These are phyloP conservation scores for Lasioglossum baleicum DNA, from an alignment of 1,140 invertebrate genomes.

Conservation along the genomic window DNA sequence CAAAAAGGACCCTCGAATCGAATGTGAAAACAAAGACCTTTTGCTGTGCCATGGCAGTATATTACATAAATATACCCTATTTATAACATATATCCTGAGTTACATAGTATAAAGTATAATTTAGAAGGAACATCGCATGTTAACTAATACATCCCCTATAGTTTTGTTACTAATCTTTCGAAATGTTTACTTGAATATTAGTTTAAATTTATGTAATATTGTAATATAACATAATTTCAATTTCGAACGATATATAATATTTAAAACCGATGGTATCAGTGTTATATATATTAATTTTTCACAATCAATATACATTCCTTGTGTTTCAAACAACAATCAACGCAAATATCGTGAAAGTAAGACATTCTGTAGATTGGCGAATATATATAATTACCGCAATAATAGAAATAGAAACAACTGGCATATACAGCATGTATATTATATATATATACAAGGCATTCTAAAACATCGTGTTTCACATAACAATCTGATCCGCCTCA, in stretches of 20 bases:
- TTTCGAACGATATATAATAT: not conserved
- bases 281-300: not conserved
- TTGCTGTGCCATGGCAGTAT: not conserved
- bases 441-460: slow-evolving; percentile 70
- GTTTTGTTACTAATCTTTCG: not conserved
- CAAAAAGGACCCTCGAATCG: not conserved
- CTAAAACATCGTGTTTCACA: slow-evolving; percentile 69
- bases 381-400: slow-evolving; percentile 67
- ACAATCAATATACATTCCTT: slow-evolving; percentile 14
- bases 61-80: not conserved
- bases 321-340: slow-evolving; percentile 24
- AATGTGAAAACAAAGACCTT: not conserved
- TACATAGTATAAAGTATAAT: not conserved
- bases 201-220: not conserved
- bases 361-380: slow-evolving; percentile 49
- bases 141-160: not conserved
- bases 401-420: slow-evolving; percentile 75
- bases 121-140: not conserved
- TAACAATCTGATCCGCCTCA: slow-evolving; percentile 27
- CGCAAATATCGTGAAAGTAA: slow-evolving; percentile 47
- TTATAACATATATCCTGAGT: not conserved
- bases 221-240: not conserved
- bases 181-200: not conserved
- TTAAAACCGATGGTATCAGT: slow-evolving; percentile 27
- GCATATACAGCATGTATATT: slow-evolving; percentile 61